These are phyloP conservation scores for Drosophila melanosoma DNA, from an alignment of 2,888 invertebrate genomes.

Conservation along the genomic window DNA sequence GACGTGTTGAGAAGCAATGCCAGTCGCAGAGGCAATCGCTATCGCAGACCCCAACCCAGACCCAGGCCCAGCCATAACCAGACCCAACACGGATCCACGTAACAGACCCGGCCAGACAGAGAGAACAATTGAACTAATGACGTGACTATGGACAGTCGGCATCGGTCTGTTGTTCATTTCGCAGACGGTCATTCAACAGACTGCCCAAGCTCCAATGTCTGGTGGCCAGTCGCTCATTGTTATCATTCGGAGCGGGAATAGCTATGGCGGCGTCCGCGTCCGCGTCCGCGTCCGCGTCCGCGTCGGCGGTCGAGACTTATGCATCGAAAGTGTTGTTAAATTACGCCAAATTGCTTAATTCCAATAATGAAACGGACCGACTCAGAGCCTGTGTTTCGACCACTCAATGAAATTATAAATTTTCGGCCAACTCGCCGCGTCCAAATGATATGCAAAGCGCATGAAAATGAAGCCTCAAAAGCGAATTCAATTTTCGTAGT, in stretches of 20 bases:
- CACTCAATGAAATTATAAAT: slow-evolving; percentile 81
- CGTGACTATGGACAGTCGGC: slow-evolving; percentile 76
- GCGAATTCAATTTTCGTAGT: slow-evolving; percentile 50
- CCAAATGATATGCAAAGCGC: slow-evolving; percentile 75
- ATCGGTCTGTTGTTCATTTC: slow-evolving; percentile 29
- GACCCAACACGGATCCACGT: slow-evolving; percentile 38
- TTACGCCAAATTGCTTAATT: slow-evolving; percentile 85
- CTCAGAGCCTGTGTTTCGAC: slow-evolving; percentile 14
- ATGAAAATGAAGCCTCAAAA: slow-evolving; percentile 49
- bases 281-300: background rate
- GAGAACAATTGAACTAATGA: slow-evolving; percentile 77
- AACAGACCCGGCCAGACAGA: slow-evolving; percentile 43
- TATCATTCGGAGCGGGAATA: slow-evolving; percentile 69
- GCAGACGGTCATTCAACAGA: slow-evolving; percentile 28
- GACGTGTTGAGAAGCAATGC: slow-evolving; percentile 74
- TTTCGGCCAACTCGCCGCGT: slow-evolving; percentile 46
- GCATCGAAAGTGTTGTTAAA: slow-evolving; percentile 84
- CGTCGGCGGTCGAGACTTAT: slow-evolving; percentile 77
- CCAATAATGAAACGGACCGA: slow-evolving; percentile 80
- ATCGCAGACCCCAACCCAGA: slow-evolving; percentile 9
- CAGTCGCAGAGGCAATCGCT: slow-evolving; percentile 21
- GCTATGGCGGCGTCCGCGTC: slow-evolving; percentile 50
- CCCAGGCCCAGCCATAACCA: slow-evolving; percentile 31
- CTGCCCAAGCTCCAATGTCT: slow-evolving; percentile 33
- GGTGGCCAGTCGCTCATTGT: slow-evolving; percentile 56